These are phyloP conservation scores for Acrocephalus scirpaceus DNA, from an alignment of 2,797 vertebrate species.

Conservation along the genomic window DNA sequence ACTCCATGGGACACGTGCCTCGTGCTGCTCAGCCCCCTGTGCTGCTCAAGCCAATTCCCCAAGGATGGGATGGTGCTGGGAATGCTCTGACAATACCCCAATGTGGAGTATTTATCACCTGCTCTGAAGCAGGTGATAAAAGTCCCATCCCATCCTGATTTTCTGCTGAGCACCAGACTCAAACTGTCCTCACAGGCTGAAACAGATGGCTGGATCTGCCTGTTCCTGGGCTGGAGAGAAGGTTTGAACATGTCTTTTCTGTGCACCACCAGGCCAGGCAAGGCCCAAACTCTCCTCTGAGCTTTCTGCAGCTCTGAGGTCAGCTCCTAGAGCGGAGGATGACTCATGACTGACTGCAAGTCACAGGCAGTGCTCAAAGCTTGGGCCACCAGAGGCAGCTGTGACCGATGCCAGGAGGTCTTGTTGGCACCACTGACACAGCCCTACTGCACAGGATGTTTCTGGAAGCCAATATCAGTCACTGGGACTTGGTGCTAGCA, in stretches of 20 bases:
- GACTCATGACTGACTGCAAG: background rate
- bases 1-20: background rate
- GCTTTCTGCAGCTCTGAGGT: background rate
- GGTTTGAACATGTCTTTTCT: background rate
- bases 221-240: background rate
- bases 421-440: background rate
- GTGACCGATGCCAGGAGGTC: background rate
- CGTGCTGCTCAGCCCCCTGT: background rate
- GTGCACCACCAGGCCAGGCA: background rate
- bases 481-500: background rate
- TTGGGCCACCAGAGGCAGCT: background rate
- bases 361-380: background rate
- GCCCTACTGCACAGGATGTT: background rate
- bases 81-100: background rate
- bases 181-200: accelerated
- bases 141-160: background rate
- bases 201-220: background rate
- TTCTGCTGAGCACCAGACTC: background rate
- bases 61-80: background rate
- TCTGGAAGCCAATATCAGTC: background rate
- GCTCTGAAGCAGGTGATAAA: no score
- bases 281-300: background rate
- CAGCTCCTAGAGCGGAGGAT: background rate
- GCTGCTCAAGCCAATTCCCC: background rate
- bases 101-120: no score